Evolutionary conservation across 2,888 invertebrate species (phyloP).

Genomic region (Melanostoma mellinum): DNA sequence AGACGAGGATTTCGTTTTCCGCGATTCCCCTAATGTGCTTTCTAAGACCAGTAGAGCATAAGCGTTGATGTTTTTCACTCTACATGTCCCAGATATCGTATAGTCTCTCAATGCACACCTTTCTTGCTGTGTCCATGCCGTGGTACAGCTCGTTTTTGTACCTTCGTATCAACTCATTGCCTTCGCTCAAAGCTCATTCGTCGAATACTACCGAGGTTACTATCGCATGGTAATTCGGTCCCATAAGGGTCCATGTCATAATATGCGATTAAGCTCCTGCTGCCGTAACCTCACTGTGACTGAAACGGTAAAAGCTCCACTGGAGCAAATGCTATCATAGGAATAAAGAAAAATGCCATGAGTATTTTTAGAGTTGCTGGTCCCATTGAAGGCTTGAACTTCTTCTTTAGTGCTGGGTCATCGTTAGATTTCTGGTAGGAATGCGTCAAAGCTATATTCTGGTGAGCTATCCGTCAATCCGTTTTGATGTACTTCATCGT

Average conservation of each 20-base stretch:
- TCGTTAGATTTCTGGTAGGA: neutral
- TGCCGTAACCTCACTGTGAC: slow-evolving; percentile 7
- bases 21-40: too few relatives aligned
- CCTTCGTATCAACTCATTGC: too few relatives aligned
- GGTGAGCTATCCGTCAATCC: neutral
- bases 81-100: too few relatives aligned
- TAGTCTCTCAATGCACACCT: too few relatives aligned
- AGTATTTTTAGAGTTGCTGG: neutral
- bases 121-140: too few relatives aligned
- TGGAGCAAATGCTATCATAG: slow-evolving; percentile 4
- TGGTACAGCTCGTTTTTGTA: too few relatives aligned
- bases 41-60: too few relatives aligned
- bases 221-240: neutral
- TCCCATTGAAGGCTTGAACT: slow-evolving; percentile 8
- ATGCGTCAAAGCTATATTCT: neutral
- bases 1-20: too few relatives aligned
- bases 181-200: too few relatives aligned
- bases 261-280: slow-evolving; percentile 8
- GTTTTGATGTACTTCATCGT: neutral
- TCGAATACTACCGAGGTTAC: neutral
- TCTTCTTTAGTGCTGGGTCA: slow-evolving; percentile 1
- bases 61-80: too few relatives aligned
- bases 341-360: neutral
- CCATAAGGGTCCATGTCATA: slow-evolving; percentile 5
- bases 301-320: neutral